Evolutionary conservation across 2,113 vertebrate genomes (phyloP), one percentile per base, ranked within the genome.

Genomic region (Pleuronectes platessa): DNA sequence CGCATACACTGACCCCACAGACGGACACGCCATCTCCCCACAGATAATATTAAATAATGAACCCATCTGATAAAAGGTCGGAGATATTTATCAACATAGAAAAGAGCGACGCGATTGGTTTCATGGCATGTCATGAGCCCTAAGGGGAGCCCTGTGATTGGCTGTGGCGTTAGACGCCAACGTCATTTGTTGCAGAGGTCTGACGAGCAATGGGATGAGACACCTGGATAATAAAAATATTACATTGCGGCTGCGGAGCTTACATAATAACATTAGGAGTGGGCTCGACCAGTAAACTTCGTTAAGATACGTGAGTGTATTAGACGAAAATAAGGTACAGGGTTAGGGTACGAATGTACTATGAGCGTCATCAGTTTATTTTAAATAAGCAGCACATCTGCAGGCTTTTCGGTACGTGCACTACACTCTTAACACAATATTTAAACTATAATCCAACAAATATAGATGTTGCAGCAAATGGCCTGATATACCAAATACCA

Each of bases 181-280:
- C 91, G 93, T 92, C 93, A 93, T 86, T 90, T 91, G 90, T 92
- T 94, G 91, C 88, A 86, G 68, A 78, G 89, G 85, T 63, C 66
- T 71, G 68, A 71, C 49, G 42, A 71, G 27, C 27, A 26, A 65
- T 13, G n/a, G 68, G 14, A 71, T 13, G 23, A 71, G 14, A 71
- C 61, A 49, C 60, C 37, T 61, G 51, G 51, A 54, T 20, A 66
- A 62, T 35, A 58, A 1, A 31, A 80, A 73, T 49, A 40, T 45
- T 4, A 49, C 31, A 54, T 13, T 71, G 58, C 40, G 49, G 47
- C 23, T 26, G 11, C 17, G 5, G 26, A 0, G 18, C 45, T 65
- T 70, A 9, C 27, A 35, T 17, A 31, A 18, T 62, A 20, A 27
- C 21, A 24, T 0, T 1, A 27, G n/a, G 53, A 56, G 8, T 12